Conservation (phyloP, 1,140 invertebrate species). For the Ostrea edulis region DNA sequence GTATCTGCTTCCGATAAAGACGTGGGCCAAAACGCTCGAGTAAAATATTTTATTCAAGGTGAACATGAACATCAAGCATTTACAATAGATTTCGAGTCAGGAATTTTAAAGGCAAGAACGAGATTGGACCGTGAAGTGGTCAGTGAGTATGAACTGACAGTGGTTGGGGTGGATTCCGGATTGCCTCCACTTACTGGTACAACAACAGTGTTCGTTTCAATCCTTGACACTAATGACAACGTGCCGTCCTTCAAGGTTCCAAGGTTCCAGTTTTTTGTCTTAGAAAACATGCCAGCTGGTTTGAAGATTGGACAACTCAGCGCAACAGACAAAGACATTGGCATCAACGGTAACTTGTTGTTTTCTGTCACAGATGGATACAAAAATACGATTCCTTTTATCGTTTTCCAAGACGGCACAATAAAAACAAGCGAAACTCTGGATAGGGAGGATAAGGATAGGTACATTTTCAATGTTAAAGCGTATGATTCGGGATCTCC, state of each 20-base stretch:
- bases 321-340: slow-evolving; percentile 94
- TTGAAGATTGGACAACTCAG: slow-evolving; percentile 89
- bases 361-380: slow-evolving; percentile 83
- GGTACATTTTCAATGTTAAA: slow-evolving; percentile 90
- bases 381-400: slow-evolving; percentile 92
- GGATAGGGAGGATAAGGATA: slow-evolving; percentile 89
- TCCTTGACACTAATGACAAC: slow-evolving; percentile 85
- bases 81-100: slow-evolving; percentile 50
- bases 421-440: slow-evolving; percentile 86
- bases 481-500: slow-evolving; percentile 94
- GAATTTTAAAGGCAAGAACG: slow-evolving; percentile 50
- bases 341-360: slow-evolving; percentile 85
- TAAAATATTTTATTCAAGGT: slow-evolving; percentile 89
- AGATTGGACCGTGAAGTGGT: slow-evolving; percentile 60
- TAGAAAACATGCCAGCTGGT: slow-evolving; percentile 64
- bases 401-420: slow-evolving; percentile 92
- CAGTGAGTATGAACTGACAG: slow-evolving; percentile 47
- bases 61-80: slow-evolving; percentile 87
- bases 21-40: slow-evolving; percentile 95
- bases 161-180: slow-evolving; percentile 79
- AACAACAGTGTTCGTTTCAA: slow-evolving; percentile 72
- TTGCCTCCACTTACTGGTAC: slow-evolving; percentile 80
- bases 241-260: slow-evolving; percentile 62
- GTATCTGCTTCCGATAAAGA: slow-evolving; percentile 96
- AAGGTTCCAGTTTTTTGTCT: slow-evolving; percentile 60